Conservation (phyloP, 2,888 invertebrate species). For the Hypsopygia costalis region DNA sequence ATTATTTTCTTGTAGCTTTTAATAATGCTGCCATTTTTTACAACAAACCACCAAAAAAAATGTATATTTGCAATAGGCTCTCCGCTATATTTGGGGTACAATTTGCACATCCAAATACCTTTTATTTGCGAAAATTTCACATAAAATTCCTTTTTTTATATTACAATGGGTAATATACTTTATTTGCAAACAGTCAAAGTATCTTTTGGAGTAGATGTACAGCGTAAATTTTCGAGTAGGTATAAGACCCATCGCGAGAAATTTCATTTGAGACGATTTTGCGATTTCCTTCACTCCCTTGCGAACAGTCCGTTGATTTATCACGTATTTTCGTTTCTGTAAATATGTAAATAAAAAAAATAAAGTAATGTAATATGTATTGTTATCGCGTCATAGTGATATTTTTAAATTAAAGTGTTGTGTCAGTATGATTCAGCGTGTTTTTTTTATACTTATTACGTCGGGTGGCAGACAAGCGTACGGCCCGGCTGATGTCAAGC, state of each 20-base stretch:
- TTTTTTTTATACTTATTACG: too few relatives aligned
- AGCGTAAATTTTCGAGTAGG: constrained; percentile 41
- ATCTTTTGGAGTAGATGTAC: constrained; percentile 16
- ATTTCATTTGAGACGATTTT: constrained; percentile 76
- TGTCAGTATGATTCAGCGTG: too few relatives aligned
- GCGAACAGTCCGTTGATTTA: constrained; percentile 64
- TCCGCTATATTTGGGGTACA: constrained; percentile 58
- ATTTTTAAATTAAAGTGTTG: too few relatives aligned
- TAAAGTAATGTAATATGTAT: too few relatives aligned
- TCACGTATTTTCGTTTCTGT: constrained; percentile 43
- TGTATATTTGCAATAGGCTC: neutral
- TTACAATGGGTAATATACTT: constrained; percentile 18
- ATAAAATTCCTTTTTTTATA: constrained; percentile 23
- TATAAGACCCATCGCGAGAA: constrained; percentile 62
- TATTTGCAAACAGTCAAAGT: constrained; percentile 17
- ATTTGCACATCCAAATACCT: constrained; percentile 66
- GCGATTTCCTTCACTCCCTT: constrained; percentile 58
- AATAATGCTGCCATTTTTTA: too few relatives aligned
- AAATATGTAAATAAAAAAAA: too few relatives aligned
- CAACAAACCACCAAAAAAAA: too few relatives aligned
- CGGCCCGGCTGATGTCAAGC: too few relatives aligned
- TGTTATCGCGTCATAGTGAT: too few relatives aligned
- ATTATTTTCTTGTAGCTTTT: too few relatives aligned
- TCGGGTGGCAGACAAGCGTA: too few relatives aligned
- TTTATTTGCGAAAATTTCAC: constrained; percentile 52